A percentile compares a stretch with the other conserved stretches of the same genome.
Conservation (phyloP, 2,888 invertebrate genomes). For the Pseudolycoriella hygida region DNA sequence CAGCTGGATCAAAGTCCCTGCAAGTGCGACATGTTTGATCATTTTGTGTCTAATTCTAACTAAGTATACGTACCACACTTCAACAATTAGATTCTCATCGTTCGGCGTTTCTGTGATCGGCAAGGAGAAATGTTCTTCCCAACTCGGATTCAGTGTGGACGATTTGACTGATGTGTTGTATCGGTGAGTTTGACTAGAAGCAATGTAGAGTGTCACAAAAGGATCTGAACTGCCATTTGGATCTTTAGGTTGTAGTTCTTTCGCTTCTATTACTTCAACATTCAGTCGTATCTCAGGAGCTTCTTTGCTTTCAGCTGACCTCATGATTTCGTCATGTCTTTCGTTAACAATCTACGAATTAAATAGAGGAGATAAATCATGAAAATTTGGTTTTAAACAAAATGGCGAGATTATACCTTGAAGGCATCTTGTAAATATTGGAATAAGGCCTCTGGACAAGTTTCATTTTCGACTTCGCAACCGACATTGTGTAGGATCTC, state of each 20-base stretch:
- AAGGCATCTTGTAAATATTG: conserved; percentile 67
- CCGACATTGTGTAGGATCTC: conserved; percentile 74
- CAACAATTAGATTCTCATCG: conserved; percentile 57
- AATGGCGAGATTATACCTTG: conserved; percentile 12
- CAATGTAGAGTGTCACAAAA: conserved; percentile 81
- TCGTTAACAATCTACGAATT: conserved; percentile 48
- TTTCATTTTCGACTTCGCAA: conserved; percentile 52
- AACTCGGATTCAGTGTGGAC: conserved; percentile 73
- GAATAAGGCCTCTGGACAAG: conserved; percentile 48
- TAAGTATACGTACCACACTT: conserved; percentile 50
- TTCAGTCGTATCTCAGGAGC: conserved; percentile 70
- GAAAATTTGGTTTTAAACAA: not conserved
- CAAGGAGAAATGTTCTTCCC: conserved; percentile 97
- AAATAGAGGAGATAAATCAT: not conserved
- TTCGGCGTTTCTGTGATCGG: conserved; percentile 52
- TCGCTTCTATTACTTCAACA: conserved; percentile 73
- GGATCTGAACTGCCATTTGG: conserved; percentile 93
- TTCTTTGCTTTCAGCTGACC: conserved; percentile 57
- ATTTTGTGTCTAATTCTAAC: too few relatives aligned
- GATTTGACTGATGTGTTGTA: conserved; percentile 86
- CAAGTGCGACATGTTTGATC: too few relatives aligned
- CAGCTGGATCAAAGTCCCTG: conserved; percentile 81
- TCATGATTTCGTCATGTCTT: conserved; percentile 51
- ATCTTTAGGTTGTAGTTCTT: conserved; percentile 69
- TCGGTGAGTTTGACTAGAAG: conserved; percentile 56